Conservation (phyloP, 2,113 vertebrate species). For the Dicaeum eximium region DNA sequence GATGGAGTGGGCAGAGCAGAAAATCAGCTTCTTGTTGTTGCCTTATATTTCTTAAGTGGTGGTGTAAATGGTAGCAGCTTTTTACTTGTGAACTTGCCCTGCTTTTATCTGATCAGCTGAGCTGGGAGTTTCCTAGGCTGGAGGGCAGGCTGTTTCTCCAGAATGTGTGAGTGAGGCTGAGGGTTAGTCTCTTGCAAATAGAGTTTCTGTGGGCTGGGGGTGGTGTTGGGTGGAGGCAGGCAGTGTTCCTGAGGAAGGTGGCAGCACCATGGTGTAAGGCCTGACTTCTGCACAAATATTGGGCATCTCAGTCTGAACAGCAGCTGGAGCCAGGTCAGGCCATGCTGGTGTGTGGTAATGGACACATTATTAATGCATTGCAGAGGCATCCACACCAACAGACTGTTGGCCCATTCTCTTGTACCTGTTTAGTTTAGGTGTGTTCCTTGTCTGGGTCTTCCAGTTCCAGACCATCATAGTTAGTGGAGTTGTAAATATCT, state of each 20-base stretch:
- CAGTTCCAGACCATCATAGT: background rate
- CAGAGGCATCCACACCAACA: background rate
- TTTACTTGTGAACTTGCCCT: background rate
- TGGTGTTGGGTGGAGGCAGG: background rate
- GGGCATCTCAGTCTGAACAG: fast-evolving
- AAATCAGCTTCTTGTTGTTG: background rate
- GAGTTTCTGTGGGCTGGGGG: background rate
- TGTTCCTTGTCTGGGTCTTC: background rate
- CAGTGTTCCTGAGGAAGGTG: background rate
- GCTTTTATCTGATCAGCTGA: background rate
- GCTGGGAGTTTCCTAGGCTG: background rate
- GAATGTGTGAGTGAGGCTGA: background rate
- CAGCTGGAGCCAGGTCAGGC: background rate
- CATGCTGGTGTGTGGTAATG: background rate
- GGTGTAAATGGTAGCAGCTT: background rate
- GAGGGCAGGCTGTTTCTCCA: background rate
- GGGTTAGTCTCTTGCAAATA: background rate
- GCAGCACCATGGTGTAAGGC: background rate
- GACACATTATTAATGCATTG: background rate
- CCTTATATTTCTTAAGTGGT: background rate
- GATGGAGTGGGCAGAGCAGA: background rate
- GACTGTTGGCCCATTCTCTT: background rate
- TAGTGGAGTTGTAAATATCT: background rate
- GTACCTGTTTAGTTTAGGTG: background rate
- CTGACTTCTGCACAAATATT: background rate